Evolutionary conservation across 2,797 vertebrate genomes (phyloP).

Genomic region (Brotula barbata): DNA sequence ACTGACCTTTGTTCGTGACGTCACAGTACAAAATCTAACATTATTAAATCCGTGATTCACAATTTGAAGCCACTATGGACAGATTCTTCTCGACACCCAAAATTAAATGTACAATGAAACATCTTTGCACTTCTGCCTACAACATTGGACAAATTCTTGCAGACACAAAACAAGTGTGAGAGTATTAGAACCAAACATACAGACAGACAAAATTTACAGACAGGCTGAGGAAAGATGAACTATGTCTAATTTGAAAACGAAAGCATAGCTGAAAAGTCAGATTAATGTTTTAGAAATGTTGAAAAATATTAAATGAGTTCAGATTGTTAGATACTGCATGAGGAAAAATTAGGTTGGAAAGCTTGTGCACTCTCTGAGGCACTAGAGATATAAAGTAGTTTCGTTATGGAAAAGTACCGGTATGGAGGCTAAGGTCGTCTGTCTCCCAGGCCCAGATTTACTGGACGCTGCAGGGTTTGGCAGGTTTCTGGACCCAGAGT

Average conservation of each 20-base stretch:
- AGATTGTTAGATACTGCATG: conserved; percentile 56
- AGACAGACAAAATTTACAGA: conserved; percentile 15
- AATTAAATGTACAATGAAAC: neutral
- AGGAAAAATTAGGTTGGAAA: conserved; percentile 53
- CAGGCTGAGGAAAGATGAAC: conserved; percentile 16
- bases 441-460: conserved; percentile 75
- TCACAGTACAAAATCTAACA: no score
- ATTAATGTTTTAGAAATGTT: conserved; percentile 30
- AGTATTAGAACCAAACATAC: conserved; percentile 24
- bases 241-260: conserved; percentile 17
- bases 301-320: conserved; percentile 23
- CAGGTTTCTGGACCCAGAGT: conserved; percentile 70
- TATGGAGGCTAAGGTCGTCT: conserved; percentile 81
- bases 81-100: no score
- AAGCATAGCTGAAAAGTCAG: conserved; percentile 35
- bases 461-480: conserved; percentile 79
- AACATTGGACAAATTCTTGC: neutral
- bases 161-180: no score
- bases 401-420: conserved; percentile 79
- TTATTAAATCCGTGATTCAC: no score
- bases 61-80: no score
- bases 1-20: no score
- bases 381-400: conserved; percentile 47
- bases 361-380: conserved; percentile 59
- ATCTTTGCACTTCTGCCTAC: neutral